Evolutionary conservation across 2,888 invertebrate genomes (phyloP).

Genomic region (Branchellion lobata): DNA sequence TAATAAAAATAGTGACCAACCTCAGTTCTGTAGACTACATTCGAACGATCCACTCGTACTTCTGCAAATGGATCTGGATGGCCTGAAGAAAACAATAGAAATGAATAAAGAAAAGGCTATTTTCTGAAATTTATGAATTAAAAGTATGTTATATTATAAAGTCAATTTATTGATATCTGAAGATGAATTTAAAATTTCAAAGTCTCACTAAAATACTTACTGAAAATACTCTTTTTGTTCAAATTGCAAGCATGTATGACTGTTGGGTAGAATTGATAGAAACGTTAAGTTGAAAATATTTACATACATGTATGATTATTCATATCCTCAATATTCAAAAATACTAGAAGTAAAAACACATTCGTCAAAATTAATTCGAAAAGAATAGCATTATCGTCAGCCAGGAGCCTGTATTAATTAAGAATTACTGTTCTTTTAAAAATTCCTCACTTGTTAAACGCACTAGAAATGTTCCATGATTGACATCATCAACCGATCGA

Average conservation of each 20-base stretch:
- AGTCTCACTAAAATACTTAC: not conserved
- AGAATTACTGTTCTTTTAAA: not conserved
- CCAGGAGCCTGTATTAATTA: not conserved
- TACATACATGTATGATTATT: too few species aligned
- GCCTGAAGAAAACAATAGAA: not conserved
- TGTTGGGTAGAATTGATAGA: not conserved
- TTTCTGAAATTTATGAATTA: not conserved
- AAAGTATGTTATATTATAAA: not conserved
- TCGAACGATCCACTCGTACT: constrained; percentile 11
- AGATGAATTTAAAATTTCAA: not conserved
- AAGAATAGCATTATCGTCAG: too few species aligned
- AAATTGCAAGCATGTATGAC: constrained; percentile 33
- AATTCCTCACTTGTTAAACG: constrained; percentile 1
- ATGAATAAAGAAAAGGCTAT: too few species aligned
- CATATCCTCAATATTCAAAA: too few species aligned
- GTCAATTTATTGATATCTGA: not conserved
- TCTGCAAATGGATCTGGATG: constrained; percentile 37
- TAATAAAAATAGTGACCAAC: not conserved
- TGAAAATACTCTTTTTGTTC: constrained; percentile 33
- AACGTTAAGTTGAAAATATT: too few species aligned
- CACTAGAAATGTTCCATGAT: not conserved
- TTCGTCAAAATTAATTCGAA: too few species aligned
- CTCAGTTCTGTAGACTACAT: constrained; percentile 6
- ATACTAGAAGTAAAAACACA: too few species aligned
- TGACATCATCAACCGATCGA: not conserved